Evolutionary conservation across 2,888 invertebrate genomes (phyloP), one percentile per base, ranked within the genome.

Genomic region (Hydropsyche betteni): DNA sequence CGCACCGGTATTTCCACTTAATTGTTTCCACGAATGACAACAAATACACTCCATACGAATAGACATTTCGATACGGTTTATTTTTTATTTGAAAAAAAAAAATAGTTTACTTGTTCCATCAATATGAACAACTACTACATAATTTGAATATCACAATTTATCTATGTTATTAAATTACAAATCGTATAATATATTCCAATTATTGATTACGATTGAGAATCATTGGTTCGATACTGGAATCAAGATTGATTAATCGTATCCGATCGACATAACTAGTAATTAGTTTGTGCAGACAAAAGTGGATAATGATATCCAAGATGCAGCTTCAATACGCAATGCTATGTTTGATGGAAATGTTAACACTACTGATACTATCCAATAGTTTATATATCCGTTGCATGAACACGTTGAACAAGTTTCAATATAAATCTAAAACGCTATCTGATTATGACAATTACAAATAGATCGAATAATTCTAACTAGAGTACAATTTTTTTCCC

Each of bases 221-320:
- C 64, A 36, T 10, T 33, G 16, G 6, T 7, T n/a, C 14, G 6
- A 36, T 64, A 64, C 36, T 10, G 34, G 12, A 36, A 64, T 33
- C 64, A 12, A 34, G 64, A 64, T 64, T 64, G 64, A 64, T 64
- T 64, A 64, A 64, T 64, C 34, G 64, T 64, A 12, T 64, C 34
- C 10, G n/a, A 33, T 36, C 36, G 64, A 34, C 64, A 36, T 36
- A 34, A 5, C 64, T 24, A 34, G 64, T 34, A 64, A 64, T 64
- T 64, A 64, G 34, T 36, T 36, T 24, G 34, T 64, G 33, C 34
- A 33, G 64, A 36, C 64, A 64, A 64, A 64, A 64, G 64, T 64
- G 64, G 64, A 64, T 64, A 64, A 36, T 64, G 64, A 64, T 34
- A 64, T 58, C 64, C n/a, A 34, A 34, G 64, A 64, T 36, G 64